Evolutionary conservation across 2,113 vertebrate genomes (phyloP).

Genomic region (Steatornis caripensis): DNA sequence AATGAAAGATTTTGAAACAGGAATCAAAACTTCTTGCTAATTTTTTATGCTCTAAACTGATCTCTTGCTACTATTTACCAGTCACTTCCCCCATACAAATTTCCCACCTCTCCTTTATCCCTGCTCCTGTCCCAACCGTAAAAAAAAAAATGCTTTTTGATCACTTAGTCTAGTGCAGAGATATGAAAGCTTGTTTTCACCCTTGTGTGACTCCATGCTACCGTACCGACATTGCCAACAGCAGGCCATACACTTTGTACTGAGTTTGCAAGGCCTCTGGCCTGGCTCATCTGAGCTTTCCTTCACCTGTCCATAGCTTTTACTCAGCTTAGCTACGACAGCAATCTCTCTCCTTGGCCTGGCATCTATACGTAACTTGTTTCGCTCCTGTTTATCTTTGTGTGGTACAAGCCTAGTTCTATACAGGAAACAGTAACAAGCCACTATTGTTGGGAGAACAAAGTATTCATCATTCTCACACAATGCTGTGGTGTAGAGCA

Average conservation of each 20-base stretch:
- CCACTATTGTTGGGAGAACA: accelerated
- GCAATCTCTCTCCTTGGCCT: background rate
- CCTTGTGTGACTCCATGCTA: background rate
- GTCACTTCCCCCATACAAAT: background rate
- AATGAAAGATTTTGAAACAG: background rate
- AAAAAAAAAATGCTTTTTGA: background rate
- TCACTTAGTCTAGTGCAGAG: background rate
- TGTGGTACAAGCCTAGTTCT: background rate
- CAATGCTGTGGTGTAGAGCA: background rate
- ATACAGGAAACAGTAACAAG: accelerated
- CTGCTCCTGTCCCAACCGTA: background rate
- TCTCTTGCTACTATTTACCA: background rate
- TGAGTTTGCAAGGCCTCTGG: background rate
- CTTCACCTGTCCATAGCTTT: background rate
- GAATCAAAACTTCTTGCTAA: background rate
- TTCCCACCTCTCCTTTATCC: background rate
- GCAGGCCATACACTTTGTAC: background rate
- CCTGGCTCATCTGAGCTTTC: background rate
- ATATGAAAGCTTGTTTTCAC: background rate
- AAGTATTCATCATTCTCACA: background rate
- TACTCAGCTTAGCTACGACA: background rate
- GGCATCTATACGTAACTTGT: accelerated
- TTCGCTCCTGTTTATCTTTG: background rate
- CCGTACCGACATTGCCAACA: background rate
- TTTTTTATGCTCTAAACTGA: background rate